phyloP scores from a whole-genome alignment of 2,888 invertebrate genomes.

The Spicauda simplicius region DNA sequence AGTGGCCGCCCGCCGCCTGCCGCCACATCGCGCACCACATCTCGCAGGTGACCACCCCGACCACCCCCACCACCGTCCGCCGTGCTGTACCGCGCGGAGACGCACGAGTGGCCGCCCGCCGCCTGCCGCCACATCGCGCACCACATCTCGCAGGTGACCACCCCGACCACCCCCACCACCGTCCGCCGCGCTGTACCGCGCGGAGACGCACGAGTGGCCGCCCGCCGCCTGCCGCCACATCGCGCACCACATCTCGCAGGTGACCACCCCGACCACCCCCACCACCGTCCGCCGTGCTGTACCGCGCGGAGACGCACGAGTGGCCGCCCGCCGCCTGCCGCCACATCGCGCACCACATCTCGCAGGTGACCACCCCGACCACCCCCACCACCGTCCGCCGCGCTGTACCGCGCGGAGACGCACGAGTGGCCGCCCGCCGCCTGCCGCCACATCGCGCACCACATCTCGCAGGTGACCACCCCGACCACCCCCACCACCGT shows the following conservation, averaged over 20 bases:
- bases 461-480: too few relatives aligned
- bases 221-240: constrained; percentile 88
- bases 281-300: constrained; percentile 79
- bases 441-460: too few relatives aligned
- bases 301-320: constrained; percentile 90
- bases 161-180: too few relatives aligned
- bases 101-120: constrained; percentile 91
- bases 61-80: too few relatives aligned
- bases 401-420: too few relatives aligned
- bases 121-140: constrained; percentile 88
- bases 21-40: constrained; percentile 83
- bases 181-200: constrained; percentile 87
- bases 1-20: constrained; percentile 91
- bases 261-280: constrained; percentile 27
- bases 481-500: too few relatives aligned
- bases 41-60: constrained; percentile 51
- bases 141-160: constrained; percentile 61
- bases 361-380: too few relatives aligned
- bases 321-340: constrained; percentile 92
- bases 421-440: too few relatives aligned
- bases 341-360: too few relatives aligned
- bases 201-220: constrained; percentile 93
- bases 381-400: too few relatives aligned
- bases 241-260: constrained; percentile 64
- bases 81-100: constrained; percentile 90